Conservation (phyloP, 2,113 vertebrate genomes). For the Xiphophorus couchianus region DNA sequence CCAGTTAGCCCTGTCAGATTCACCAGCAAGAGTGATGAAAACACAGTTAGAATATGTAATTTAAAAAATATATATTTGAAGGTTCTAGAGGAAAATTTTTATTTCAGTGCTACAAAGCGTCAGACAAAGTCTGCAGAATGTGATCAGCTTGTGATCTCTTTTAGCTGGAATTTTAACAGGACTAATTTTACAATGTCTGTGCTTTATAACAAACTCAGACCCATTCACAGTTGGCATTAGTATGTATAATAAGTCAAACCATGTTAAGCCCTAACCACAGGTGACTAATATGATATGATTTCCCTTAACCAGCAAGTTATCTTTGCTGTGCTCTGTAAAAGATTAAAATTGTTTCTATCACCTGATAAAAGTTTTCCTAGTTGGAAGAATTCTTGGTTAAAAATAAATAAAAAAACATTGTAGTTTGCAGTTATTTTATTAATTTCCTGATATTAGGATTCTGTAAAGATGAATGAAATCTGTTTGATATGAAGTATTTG, state of each 20-base stretch:
- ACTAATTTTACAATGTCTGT: not conserved
- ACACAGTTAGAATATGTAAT: not conserved
- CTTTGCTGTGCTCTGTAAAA: too few species aligned
- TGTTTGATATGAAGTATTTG: too few species aligned
- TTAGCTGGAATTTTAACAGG: not conserved
- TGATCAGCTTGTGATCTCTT: too few species aligned
- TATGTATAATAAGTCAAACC: not conserved
- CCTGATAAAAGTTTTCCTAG: too few species aligned
- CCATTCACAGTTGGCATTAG: not conserved
- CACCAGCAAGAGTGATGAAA: not conserved
- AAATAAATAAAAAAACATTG: too few species aligned
- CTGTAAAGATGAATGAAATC: too few species aligned
- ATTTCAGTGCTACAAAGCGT: not conserved
- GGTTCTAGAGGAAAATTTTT: not conserved
- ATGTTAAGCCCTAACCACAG: not conserved
- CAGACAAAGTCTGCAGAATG: not conserved
- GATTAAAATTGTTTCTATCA: too few species aligned
- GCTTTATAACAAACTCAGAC: not conserved
- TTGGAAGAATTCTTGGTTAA: too few species aligned
- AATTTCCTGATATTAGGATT: too few species aligned
- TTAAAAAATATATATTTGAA: not conserved
- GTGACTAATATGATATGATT: not conserved
- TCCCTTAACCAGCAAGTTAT: too few species aligned
- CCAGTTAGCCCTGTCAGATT: not conserved
- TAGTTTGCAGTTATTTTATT: too few species aligned